Evolutionary conservation across 2,797 vertebrate species (phyloP).

Genomic region (Chiroxiphia lanceolata): DNA sequence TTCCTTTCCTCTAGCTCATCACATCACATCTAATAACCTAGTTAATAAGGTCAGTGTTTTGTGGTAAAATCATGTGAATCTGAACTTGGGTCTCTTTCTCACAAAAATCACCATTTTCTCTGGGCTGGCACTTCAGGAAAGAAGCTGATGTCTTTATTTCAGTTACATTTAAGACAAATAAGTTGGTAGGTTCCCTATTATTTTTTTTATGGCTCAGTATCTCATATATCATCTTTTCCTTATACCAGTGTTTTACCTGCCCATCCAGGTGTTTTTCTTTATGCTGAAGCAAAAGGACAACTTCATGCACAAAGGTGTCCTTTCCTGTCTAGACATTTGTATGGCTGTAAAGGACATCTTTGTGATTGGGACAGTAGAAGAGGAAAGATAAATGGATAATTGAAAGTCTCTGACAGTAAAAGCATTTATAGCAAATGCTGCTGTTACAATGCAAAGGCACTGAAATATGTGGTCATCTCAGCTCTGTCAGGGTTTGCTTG

Average conservation of each 20-base stretch:
- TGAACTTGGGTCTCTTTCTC: not conserved
- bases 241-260: not conserved
- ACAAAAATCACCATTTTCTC: not conserved
- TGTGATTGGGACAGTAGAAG: not conserved
- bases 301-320: accelerated
- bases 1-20: not conserved
- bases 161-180: not conserved
- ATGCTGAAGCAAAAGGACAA: not conserved
- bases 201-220: not conserved
- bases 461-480: not conserved
- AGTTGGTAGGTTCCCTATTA: not conserved
- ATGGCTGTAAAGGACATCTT: not conserved
- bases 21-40: not conserved
- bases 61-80: not conserved
- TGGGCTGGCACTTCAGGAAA: not conserved
- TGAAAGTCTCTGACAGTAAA: not conserved
- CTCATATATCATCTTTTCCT: not conserved
- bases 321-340: not conserved
- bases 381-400: not conserved
- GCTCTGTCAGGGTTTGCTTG: not conserved
- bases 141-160: not conserved
- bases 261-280: not conserved
- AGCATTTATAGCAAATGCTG: not conserved
- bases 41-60: not conserved
- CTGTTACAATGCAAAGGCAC: not conserved